Conservation (phyloP, 2,113 vertebrate species). For the Ageneiosus marmoratus region DNA sequence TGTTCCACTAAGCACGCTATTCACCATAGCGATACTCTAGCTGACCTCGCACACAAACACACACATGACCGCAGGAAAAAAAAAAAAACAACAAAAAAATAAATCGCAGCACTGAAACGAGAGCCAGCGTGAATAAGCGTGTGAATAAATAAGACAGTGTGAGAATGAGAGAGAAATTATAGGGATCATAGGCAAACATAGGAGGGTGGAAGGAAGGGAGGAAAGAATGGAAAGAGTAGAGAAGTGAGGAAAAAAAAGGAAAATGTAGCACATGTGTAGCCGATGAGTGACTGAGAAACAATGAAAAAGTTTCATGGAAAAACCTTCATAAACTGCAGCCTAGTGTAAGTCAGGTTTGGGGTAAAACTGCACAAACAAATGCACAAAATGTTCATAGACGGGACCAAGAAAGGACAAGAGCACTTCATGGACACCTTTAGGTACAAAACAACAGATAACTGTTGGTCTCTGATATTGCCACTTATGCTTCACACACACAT, state of each 20-base stretch:
- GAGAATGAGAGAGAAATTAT: conserved; percentile 20
- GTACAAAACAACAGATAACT: conserved; percentile 11
- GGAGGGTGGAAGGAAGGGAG: conserved; percentile 21
- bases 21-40: conserved; percentile 44
- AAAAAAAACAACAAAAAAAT: neutral
- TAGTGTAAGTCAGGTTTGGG: conserved; percentile 5
- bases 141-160: conserved; percentile 10
- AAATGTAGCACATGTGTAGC: conserved; percentile 22
- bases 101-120: neutral
- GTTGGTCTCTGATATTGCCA: neutral
- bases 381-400: neutral
- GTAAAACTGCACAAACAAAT: neutral
- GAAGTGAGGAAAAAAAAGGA: conserved; percentile 36
- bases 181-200: conserved; percentile 29
- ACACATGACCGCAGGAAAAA: conserved; percentile 13
- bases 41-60: conserved; percentile 42
- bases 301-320: conserved; percentile 42
- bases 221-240: conserved; percentile 30
- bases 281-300: conserved; percentile 47
- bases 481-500: conserved; percentile 25
- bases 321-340: conserved; percentile 10
- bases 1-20: conserved; percentile 42
- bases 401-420: neutral
- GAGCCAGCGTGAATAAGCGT: conserved; percentile 7
- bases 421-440: neutral